These are phyloP conservation scores for Hapalemur alaotrensis DNA, from an alignment of 2,797 vertebrate species.

Conservation along the genomic window DNA sequence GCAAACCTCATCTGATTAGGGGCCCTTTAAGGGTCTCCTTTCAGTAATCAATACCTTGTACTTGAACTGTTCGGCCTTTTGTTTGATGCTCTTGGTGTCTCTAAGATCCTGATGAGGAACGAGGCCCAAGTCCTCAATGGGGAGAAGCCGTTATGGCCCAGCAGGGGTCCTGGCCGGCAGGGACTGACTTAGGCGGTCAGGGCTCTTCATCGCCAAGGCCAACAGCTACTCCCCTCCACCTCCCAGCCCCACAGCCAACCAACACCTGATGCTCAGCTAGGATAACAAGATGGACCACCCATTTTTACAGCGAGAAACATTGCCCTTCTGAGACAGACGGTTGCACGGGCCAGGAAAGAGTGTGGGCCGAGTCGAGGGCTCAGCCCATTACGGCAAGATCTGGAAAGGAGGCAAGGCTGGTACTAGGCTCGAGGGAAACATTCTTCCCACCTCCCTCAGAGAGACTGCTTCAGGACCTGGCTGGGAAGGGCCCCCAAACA, in stretches of 20 bases:
- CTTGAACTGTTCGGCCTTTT: neutral
- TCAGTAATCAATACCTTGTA: neutral
- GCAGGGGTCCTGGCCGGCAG: neutral
- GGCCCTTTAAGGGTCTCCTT: neutral
- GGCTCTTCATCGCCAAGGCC: neutral
- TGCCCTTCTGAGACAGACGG: constrained; percentile 32
- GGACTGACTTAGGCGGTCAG: neutral
- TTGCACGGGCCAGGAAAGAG: constrained; percentile 36
- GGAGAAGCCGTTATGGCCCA: neutral
- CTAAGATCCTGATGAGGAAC: neutral
- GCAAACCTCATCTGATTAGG: neutral
- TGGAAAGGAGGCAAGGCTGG: constrained; percentile 13
- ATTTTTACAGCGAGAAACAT: constrained; percentile 54
- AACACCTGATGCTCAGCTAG: neutral
- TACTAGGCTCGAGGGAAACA: neutral
- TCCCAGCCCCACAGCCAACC: neutral
- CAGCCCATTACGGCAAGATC: neutral
- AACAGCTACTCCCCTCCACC: neutral
- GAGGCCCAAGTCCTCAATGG: neutral
- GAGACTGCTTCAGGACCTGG: neutral
- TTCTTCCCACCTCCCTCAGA: neutral
- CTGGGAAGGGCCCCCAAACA: neutral
- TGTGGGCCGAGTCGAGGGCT: neutral
- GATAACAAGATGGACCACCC: constrained; percentile 61
- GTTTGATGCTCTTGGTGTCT: neutral